Conservation (phyloP, 2,888 invertebrate species). For the Amphiduros pacificus region DNA sequence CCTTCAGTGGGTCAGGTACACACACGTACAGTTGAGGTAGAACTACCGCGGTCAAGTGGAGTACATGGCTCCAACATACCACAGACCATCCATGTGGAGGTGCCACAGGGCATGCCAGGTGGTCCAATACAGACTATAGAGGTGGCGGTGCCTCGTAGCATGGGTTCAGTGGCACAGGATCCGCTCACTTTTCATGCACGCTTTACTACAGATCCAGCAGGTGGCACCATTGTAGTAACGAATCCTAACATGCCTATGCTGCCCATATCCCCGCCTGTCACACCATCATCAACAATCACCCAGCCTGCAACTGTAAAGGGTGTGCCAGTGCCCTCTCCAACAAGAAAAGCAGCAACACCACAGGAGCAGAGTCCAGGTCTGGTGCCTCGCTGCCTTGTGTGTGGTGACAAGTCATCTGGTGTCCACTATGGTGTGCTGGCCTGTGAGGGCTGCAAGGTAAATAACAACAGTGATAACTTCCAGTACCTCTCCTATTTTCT, state of each 20-base stretch:
- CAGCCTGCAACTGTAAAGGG: not conserved
- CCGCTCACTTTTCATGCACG: too few relatives aligned
- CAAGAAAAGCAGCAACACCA: too few relatives aligned
- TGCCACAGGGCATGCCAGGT: too few relatives aligned
- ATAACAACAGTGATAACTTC: too few relatives aligned
- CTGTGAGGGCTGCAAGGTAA: slow-evolving; percentile 58
- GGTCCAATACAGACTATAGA: not conserved
- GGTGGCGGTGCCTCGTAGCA: not conserved
- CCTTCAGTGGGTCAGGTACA: too few relatives aligned
- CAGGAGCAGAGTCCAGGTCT: not conserved
- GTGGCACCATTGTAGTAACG: not conserved
- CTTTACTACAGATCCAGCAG: too few relatives aligned
- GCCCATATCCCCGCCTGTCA: too few relatives aligned
- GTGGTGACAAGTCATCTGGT: slow-evolving; percentile 58
- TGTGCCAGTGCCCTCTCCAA: not conserved
- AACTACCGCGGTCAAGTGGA: too few relatives aligned
- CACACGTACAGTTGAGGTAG: too few relatives aligned
- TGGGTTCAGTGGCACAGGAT: not conserved
- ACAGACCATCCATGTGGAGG: not conserved
- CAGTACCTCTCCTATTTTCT: too few relatives aligned
- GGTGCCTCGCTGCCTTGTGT: slow-evolving; percentile 47
- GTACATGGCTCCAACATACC: too few relatives aligned
- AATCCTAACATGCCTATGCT: too few relatives aligned
- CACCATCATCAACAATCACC: not conserved
- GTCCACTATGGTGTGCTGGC: slow-evolving; percentile 59